Percentiles rank a stretch among this genome's conserved stretches.
Conservation (phyloP, 1,140 invertebrate genomes). For the Bombus confusus region DNA sequence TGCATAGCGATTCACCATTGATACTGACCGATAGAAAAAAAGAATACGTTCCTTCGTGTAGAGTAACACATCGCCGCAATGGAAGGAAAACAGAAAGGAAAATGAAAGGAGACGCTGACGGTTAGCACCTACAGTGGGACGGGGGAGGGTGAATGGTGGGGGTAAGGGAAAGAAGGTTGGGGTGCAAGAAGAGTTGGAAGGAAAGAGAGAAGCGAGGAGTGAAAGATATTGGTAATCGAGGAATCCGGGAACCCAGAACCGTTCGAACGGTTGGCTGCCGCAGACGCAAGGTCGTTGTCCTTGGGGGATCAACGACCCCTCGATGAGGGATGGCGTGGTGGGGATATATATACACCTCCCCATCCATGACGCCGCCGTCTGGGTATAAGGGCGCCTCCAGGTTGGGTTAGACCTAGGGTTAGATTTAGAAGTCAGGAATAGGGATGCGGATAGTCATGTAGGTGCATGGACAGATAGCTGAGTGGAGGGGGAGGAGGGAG, state of each 20-base stretch:
- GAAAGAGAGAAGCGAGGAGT: conserved; percentile 55
- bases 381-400: conserved; percentile 69
- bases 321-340: conserved; percentile 80
- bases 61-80: not conserved
- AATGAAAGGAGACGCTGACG: conserved; percentile 64
- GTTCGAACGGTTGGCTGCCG: conserved; percentile 78
- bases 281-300: conserved; percentile 82
- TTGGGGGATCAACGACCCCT: conserved; percentile 83
- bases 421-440: conserved; percentile 69
- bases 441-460: conserved; percentile 58
- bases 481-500: not conserved
- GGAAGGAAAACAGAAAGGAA: conserved; percentile 56
- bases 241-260: conserved; percentile 80
- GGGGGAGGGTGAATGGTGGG: not conserved
- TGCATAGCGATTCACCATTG: conserved; percentile 40
- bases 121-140: not conserved
- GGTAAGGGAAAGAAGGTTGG: conserved; percentile 28
- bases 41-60: not conserved
- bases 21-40: conserved; percentile 31
- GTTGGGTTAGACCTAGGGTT: conserved; percentile 68
- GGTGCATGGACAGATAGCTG: conserved; percentile 45
- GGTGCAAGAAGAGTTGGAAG: conserved; percentile 38
- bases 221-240: conserved; percentile 78
- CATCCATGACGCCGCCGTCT: conserved; percentile 65
- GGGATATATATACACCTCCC: conserved; percentile 70